A percentile compares a stretch with the other conserved stretches of the same genome.
Evolutionary conservation across 1,140 invertebrate species (phyloP).

Genomic region (Diprion similis): DNA sequence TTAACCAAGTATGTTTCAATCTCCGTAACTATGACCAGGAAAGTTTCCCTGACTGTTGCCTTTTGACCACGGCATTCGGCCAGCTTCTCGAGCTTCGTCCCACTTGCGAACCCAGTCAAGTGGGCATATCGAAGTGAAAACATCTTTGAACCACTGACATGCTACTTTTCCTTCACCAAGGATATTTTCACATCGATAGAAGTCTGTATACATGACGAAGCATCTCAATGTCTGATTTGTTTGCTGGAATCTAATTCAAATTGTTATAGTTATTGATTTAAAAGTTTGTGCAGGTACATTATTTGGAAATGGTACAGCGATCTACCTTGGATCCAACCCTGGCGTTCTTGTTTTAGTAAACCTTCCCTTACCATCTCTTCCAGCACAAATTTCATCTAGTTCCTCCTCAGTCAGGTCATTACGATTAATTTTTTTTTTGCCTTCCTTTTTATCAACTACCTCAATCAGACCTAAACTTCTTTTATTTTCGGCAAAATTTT

Average conservation of each 20-base stretch:
- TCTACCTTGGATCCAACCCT: constrained; percentile 41
- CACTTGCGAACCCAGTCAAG: constrained; percentile 43
- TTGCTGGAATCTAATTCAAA: constrained; percentile 50
- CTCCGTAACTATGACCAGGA: constrained; percentile 39
- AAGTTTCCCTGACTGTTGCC: constrained; percentile 34
- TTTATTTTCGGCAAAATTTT: too few species aligned
- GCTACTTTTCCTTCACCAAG: constrained; percentile 43
- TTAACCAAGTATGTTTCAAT: not conserved
- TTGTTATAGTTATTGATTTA: not conserved
- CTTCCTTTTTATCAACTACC: not conserved
- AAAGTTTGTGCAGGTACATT: not conserved
- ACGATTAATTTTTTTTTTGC: not conserved
- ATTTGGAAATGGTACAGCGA: not conserved
- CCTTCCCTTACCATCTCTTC: not conserved
- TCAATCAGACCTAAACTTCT: not conserved
- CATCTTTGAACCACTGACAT: constrained; percentile 51
- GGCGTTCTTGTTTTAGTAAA: constrained; percentile 11
- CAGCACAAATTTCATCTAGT: not conserved
- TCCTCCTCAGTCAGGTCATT: not conserved
- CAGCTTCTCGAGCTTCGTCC: constrained; percentile 39
- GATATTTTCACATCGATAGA: constrained; percentile 50
- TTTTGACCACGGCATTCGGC: constrained; percentile 40
- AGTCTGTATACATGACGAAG: constrained; percentile 53
- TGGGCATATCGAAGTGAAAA: constrained; percentile 46
- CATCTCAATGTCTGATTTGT: constrained; percentile 53